Percentiles rank a stretch among this genome's conserved stretches.
Evolutionary conservation across 2,113 vertebrate genomes (phyloP).

Genomic region (Eulemur rufifrons): DNA sequence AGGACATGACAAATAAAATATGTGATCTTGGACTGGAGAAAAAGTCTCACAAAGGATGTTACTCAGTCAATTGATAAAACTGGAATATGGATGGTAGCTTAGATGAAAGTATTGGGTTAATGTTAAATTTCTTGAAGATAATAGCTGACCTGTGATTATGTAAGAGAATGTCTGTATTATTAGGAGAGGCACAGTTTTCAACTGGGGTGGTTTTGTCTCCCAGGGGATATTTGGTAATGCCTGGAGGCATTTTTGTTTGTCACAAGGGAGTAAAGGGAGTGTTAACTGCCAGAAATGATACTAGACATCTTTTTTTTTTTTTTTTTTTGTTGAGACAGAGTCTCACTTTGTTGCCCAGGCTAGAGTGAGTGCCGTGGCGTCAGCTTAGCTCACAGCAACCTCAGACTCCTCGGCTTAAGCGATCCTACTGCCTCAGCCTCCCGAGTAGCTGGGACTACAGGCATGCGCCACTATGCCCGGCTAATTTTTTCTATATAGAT

Average conservation of each 20-base stretch:
- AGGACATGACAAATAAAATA: neutral
- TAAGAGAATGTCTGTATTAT: neutral
- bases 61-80: neutral
- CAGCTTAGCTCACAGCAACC: no score
- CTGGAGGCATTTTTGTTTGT: neutral
- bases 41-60: neutral
- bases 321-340: no score
- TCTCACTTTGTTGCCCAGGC: no score
- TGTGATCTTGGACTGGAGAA: neutral
- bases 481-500: no score
- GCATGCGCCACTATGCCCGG: no score
- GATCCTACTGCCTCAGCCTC: no score
- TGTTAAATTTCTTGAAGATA: neutral
- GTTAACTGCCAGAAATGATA: neutral
- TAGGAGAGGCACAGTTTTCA: neutral
- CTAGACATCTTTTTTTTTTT: no score
- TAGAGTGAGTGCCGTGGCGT: no score
- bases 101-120: neutral
- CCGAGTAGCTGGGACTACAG: no score
- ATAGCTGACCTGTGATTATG: neutral
- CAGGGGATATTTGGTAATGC: neutral
- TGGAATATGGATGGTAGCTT: neutral
- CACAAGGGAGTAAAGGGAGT: neutral
- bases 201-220: neutral
- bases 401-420: no score